Evolutionary conservation across 2,797 vertebrate species (phyloP).

Genomic region (Rhabdophis nuchalis): DNA sequence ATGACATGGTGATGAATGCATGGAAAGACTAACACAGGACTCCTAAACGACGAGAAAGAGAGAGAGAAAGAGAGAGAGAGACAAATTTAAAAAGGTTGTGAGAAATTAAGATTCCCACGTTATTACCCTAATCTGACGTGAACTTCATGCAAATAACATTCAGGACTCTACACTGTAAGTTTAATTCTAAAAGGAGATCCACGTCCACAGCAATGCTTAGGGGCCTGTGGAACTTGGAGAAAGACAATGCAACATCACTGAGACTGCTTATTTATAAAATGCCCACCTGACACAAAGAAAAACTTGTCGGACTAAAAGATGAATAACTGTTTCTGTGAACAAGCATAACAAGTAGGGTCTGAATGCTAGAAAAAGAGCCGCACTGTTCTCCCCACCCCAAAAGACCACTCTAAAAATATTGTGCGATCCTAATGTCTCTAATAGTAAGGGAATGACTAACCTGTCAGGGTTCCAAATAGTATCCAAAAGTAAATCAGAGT

Average conservation of each 20-base stretch:
- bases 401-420: background rate
- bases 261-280: background rate
- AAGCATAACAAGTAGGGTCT: background rate
- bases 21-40: constrained; percentile 84
- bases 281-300: background rate
- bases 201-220: background rate
- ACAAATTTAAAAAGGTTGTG: background rate
- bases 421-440: background rate
- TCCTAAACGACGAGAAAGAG: constrained; percentile 64
- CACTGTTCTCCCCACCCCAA: background rate
- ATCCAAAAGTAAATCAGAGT: no score
- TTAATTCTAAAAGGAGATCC: background rate
- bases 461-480: no score
- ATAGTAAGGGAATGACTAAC: background rate
- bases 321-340: background rate
- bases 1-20: constrained; percentile 84
- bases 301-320: background rate
- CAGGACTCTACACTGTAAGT: background rate
- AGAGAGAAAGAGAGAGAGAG: background rate
- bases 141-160: background rate
- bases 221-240: background rate
- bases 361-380: background rate
- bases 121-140: background rate
- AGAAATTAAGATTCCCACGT: background rate
- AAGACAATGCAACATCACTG: background rate